Base-by-base conservation (phyloP, 2,888 invertebrate species). In the Julus scandinavius region DNA sequence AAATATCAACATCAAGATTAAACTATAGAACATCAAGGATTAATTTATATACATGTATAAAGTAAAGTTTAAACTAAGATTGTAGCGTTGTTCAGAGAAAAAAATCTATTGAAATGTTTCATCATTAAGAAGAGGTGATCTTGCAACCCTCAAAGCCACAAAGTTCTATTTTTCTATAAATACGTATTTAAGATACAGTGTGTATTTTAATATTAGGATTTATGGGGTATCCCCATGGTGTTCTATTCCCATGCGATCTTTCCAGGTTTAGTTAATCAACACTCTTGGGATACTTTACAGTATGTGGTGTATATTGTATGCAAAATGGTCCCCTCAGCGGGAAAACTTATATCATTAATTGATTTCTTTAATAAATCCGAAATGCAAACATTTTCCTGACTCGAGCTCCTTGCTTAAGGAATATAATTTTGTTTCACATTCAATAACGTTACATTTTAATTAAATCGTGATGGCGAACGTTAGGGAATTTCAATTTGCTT, bases 391-490 rank as follows among this genome's bases (percentile, higher is more conserved):
- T 80, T 38, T 80, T 38, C 38, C 13, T 38, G 38, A 80, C 38
- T 29, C 80, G 13, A 38, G 63, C 80, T 80, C 80, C 80, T 80
- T 38, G 29, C 29, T 13, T 13, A 13, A 4, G 29, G 38, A 80
- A 80, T 38, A 80, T 29, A 80, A 80, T 80, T 80, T 80, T 80
- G 80, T 80, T 80, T 80, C 80, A 80, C 80, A 80, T 80, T 80
- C 80, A 13, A 80, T 80, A 38, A 38, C 80, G 29, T 80, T 80
- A 80, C 29, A 38, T 80, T 80, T 80, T 80, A 80, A 80, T 80
- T 80, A 80, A 80, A 80, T 80, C 80, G 29, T 80, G 80, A 15
- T 80, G 13, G 80, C 9, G 80, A 11, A 29, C 80, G 80, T 20
- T 80, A 6, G 38, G 80, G 80, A 29, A 80, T 38, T 80, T 80